Conservation (phyloP, 1,140 invertebrate species). For the Akabosia matsudoensis region DNA sequence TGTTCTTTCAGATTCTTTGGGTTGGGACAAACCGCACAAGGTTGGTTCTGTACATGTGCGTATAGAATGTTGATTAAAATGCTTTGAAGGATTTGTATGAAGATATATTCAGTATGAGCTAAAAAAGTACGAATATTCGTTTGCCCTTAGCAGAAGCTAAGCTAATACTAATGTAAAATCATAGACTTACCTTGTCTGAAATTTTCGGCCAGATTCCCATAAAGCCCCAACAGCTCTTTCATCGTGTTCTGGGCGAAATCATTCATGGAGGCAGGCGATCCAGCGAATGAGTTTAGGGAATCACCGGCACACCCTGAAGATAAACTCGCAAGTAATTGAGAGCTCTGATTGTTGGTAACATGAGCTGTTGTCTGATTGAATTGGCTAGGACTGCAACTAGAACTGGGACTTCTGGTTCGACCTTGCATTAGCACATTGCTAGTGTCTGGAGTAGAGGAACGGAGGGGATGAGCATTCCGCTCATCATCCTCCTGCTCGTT, state of each 20-base stretch:
- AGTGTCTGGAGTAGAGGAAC: background rate
- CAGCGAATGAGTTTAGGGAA: background rate
- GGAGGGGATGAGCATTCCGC: background rate
- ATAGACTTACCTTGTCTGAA: conserved; percentile 44
- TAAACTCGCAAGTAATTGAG: conserved; percentile 5
- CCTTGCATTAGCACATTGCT: background rate
- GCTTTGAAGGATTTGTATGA: background rate
- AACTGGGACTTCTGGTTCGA: background rate
- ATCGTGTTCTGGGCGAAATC: conserved; percentile 72
- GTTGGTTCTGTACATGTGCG: background rate
- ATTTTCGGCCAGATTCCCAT: conserved; percentile 55
- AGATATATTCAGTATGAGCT: too few species aligned
- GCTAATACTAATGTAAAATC: background rate
- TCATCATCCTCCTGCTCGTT: background rate
- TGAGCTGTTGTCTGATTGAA: background rate
- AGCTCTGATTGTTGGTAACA: background rate
- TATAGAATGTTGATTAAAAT: background rate
- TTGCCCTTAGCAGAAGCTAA: too few species aligned
- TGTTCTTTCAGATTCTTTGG: background rate
- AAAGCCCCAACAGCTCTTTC: conserved; percentile 69
- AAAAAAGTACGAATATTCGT: too few species aligned
- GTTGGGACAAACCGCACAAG: background rate
- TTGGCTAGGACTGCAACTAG: background rate
- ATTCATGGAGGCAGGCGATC: conserved; percentile 52
- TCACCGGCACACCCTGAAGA: background rate